Evolutionary conservation across 2,888 invertebrate genomes (phyloP).

Genomic region (Acleris holmiana): DNA sequence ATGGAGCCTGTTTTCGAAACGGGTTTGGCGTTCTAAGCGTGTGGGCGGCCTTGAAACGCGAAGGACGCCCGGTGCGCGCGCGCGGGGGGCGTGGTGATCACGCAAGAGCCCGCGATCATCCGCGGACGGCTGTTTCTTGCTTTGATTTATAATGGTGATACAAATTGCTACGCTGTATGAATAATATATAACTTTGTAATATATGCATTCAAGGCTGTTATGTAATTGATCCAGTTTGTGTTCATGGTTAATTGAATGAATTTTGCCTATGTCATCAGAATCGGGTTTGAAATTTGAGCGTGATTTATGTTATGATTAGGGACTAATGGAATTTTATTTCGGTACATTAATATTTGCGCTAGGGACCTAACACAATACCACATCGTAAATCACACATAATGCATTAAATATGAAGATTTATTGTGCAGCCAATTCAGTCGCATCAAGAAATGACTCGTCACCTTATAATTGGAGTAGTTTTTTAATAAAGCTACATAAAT

Average conservation of each 20-base stretch:
- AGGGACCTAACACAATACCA: too few species aligned
- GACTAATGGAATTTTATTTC: too few species aligned
- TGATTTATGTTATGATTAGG: too few species aligned
- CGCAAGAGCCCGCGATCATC: constrained; percentile 47
- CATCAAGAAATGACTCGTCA: not conserved
- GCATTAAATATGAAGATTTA: too few species aligned
- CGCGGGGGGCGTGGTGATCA: constrained; percentile 61
- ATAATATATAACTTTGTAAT: constrained; percentile 17
- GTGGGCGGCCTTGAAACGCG: constrained; percentile 77
- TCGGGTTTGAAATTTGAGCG: too few species aligned
- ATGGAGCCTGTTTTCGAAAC: constrained; percentile 47
- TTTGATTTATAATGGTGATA: constrained; percentile 21
- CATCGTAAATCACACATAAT: too few species aligned
- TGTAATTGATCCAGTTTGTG: not conserved
- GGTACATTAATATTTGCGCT: too few species aligned
- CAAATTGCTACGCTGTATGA: constrained; percentile 27
- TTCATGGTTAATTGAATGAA: too few species aligned
- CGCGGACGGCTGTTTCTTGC: constrained; percentile 46
- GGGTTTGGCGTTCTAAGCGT: constrained; percentile 61
- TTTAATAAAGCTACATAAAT: not conserved
- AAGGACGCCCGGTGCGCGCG: constrained; percentile 64
- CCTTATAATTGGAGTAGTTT: not conserved
- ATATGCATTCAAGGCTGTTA: not conserved
- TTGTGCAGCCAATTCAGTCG: too few species aligned
- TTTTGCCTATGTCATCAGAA: too few species aligned